Base-by-base conservation (phyloP, 2,888 invertebrate genomes). In the Orthonychiurus folsomi region DNA sequence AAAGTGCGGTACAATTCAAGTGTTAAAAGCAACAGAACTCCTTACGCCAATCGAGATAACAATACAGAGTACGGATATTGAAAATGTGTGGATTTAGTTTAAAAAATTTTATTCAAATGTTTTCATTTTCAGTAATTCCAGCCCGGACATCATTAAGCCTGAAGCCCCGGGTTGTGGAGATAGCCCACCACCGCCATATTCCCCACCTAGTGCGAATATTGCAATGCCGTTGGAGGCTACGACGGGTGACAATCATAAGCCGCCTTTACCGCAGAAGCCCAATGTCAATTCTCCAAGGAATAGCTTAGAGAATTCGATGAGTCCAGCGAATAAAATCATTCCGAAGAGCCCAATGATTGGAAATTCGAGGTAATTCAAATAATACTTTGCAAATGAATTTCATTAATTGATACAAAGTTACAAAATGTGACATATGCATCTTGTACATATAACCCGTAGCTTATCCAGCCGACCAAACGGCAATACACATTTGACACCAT, bases 151-250 rank as follows among this genome's bases (percentile, higher is more conserved):
- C 55, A 55, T 12, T 24, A 55, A 12, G 3, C 3, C 24, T 9
- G 25, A 23, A 12, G 21, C 9, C 21, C 3, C 18, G 21, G 15
- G 25, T 24, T 24, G 25, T 18, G 55, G 24, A 20, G 56, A 56
- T 28, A 56, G 56, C 20, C 56, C 56, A 5, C 56, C 56, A 28
- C 56, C 56, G 20, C 56, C 56, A 28, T 56, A 56, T 56, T 56
- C 56, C n/a, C 28, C 56, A 56, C n/a, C 56, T 5, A n/a, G 21
- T 20, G 5, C 56, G 37, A 15, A 26, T 37, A 26, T 15, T 15
- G 9, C 37, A 37, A 15, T 37, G 37, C 37, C 37, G 15, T 37
- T 37, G 37, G 15, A 37, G 9, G 15, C 9, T 37, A 37, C 5
- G 5, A 37, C 18, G 18, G 20, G n/a, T 56, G 28, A 3, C 20